phyloP scores from a whole-genome alignment of 2,888 invertebrate genomes.

The Lissocephala sabroskyi region DNA sequence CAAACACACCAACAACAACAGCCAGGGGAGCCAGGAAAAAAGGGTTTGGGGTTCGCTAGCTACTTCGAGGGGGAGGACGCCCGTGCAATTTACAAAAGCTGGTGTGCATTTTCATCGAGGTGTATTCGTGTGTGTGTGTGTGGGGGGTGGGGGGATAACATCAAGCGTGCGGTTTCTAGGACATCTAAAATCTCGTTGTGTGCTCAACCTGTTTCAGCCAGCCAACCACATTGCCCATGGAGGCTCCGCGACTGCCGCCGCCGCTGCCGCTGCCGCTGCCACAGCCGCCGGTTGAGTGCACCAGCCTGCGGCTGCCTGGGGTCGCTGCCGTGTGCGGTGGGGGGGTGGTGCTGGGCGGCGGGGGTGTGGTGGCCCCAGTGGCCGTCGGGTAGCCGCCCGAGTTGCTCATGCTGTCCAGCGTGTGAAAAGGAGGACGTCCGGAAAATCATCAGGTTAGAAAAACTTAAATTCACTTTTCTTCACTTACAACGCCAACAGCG shows the following conservation, averaged over 20 bases:
- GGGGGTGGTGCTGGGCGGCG: not conserved
- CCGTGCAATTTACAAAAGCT: no score
- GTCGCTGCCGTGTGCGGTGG: not conserved
- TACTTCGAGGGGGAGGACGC: no score
- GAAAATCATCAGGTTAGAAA: no score
- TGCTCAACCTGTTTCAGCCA: constrained; percentile 85
- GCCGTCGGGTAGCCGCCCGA: constrained; percentile 14
- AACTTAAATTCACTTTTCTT: constrained; percentile 7
- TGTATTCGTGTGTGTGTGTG: not conserved
- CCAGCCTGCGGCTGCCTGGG: constrained; percentile 70
- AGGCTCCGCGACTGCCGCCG: constrained; percentile 74
- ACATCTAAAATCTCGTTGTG: constrained; percentile 1
- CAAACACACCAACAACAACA: constrained; percentile 18
- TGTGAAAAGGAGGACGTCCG: constrained; percentile 37
- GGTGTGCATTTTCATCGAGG: no score
- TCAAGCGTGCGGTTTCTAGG: not conserved
- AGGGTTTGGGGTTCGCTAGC: no score
- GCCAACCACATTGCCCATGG: constrained; percentile 84
- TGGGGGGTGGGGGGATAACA: constrained; percentile 1
- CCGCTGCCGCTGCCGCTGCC: no score
- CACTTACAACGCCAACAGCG: constrained; percentile 5
- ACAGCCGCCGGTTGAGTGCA: constrained; percentile 75
- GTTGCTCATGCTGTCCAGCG: constrained; percentile 54
- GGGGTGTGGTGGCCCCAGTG: constrained; percentile 76
- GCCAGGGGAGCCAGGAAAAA: no score